Conservation (phyloP, 2,888 invertebrate species). For the Sinelater perroti region DNA sequence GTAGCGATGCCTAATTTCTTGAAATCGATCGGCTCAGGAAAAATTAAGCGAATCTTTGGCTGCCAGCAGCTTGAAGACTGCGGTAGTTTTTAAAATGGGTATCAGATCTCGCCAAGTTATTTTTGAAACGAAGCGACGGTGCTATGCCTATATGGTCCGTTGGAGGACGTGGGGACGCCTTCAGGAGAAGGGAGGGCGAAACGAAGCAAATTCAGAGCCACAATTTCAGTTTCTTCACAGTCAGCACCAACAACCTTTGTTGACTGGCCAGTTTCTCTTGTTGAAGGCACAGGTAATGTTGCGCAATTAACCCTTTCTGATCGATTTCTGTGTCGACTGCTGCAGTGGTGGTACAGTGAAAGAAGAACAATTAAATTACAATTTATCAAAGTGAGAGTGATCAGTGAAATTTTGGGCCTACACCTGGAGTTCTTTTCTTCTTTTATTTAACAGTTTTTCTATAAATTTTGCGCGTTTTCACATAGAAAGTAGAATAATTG, state of each 20-base stretch:
- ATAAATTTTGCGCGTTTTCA: constrained; percentile 15
- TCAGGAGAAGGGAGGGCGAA: constrained; percentile 34
- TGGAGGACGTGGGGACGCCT: constrained; percentile 32
- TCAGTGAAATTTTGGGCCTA: constrained; percentile 2
- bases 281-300: constrained; percentile 56
- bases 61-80: constrained; percentile 26
- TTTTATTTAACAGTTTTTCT: background rate
- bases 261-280: constrained; percentile 63
- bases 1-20: no score
- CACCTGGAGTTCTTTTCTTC: background rate
- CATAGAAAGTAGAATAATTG: no score
- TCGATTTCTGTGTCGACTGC: background rate
- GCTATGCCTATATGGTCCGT: constrained; percentile 41
- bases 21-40: no score
- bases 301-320: constrained; percentile 28
- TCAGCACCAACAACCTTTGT: constrained; percentile 67
- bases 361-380: background rate
- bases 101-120: constrained; percentile 43
- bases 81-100: constrained; percentile 34
- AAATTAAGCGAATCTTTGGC: no score
- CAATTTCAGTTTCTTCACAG: constrained; percentile 66
- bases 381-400: constrained; percentile 5
- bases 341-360: constrained; percentile 10
- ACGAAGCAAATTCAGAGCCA: constrained; percentile 61
- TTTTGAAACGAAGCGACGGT: constrained; percentile 44